Conservation (phyloP, 2,888 invertebrate genomes). For the Diplolepis rosae region DNA sequence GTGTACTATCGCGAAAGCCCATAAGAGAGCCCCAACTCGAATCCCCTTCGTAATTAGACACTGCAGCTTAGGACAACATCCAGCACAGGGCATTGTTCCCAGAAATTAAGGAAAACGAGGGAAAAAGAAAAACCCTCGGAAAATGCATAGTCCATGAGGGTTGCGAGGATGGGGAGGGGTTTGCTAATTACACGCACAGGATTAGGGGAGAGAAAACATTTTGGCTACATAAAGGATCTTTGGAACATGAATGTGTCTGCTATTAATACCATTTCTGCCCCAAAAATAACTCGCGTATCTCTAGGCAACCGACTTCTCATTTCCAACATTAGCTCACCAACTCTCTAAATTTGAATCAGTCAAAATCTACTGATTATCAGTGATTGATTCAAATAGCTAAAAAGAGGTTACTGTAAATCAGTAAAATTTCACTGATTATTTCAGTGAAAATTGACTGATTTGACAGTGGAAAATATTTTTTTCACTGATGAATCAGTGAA, state of each 20-base stretch:
- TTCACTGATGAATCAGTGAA: too few relatives aligned
- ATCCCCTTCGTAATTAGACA: constrained; percentile 69
- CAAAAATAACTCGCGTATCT: constrained; percentile 34
- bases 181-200: constrained; percentile 66
- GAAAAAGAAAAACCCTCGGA: constrained; percentile 58
- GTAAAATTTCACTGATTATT: too few relatives aligned
- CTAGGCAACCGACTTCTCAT: constrained; percentile 40
- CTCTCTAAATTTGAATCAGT: too few relatives aligned
- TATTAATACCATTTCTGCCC: constrained; percentile 56
- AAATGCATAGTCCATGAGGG: constrained; percentile 54
- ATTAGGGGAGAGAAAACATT: constrained; percentile 61
- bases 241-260: constrained; percentile 41
- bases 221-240: constrained; percentile 50
- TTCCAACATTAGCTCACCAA: too few relatives aligned
- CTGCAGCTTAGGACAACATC: constrained; percentile 69
- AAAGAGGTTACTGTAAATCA: too few relatives aligned
- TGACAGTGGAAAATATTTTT: too few relatives aligned
- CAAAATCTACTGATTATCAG: too few relatives aligned
- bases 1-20: constrained; percentile 33
- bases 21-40: constrained; percentile 32
- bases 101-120: constrained; percentile 69
- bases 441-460: too few relatives aligned
- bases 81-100: constrained; percentile 64
- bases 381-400: too few relatives aligned
- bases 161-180: constrained; percentile 54